These are phyloP conservation scores for Strigamia maritima DNA, from an alignment of 2,888 invertebrate species.

Conservation along the genomic window DNA sequence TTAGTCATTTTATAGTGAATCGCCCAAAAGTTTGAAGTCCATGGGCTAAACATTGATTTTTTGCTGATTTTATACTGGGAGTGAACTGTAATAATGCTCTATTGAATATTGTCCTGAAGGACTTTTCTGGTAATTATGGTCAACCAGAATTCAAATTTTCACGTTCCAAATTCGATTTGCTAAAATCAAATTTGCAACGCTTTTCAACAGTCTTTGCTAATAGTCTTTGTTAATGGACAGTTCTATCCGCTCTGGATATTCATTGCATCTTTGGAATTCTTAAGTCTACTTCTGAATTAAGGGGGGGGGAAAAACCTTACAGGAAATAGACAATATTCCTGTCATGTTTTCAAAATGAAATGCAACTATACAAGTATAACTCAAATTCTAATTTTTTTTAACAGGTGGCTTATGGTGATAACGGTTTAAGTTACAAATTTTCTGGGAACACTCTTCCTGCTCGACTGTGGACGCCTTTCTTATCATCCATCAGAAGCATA, in stretches of 20 bases:
- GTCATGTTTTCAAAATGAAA: too few relatives aligned
- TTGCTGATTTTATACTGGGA: too few relatives aligned
- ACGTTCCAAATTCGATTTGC: not conserved
- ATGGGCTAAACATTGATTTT: too few relatives aligned
- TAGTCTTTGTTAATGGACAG: not conserved
- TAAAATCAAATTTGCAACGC: not conserved
- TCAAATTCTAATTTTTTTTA: not conserved
- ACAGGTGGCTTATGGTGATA: conserved; percentile 64
- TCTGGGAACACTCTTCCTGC: conserved; percentile 65
- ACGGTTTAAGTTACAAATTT: conserved; percentile 64
- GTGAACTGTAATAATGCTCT: too few relatives aligned
- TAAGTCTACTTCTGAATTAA: not conserved
- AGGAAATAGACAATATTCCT: too few relatives aligned
- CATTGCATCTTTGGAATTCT: not conserved
- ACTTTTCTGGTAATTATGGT: not conserved
- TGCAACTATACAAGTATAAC: too few relatives aligned
- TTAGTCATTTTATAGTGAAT: too few relatives aligned
- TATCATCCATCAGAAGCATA: conserved; percentile 58
- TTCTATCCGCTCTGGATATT: not conserved
- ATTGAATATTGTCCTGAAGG: not conserved
- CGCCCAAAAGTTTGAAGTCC: too few relatives aligned
- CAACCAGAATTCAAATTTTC: not conserved
- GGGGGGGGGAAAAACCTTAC: too few relatives aligned
- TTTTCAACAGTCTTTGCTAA: not conserved
- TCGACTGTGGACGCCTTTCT: conserved; percentile 60